These are phyloP conservation scores for Scrobipalpa atriplicella DNA, from an alignment of 2,888 invertebrate genomes.

Conservation along the genomic window DNA sequence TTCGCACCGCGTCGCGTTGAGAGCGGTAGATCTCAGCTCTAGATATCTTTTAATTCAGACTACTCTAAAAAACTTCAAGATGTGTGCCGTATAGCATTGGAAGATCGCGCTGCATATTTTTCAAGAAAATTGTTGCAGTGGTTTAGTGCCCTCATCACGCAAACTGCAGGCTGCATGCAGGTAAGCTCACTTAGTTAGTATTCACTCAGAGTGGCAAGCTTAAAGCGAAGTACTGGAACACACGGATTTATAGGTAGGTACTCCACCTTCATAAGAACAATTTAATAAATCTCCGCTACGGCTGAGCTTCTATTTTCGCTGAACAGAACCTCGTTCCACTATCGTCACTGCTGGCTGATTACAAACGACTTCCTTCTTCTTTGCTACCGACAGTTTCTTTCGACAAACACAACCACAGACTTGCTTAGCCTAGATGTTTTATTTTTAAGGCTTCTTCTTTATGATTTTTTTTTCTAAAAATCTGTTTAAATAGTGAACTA, in stretches of 20 bases:
- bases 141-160: not conserved
- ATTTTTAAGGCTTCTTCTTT: too few relatives aligned
- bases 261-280: conserved; percentile 3
- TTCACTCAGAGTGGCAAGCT: not conserved
- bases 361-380: conserved; percentile 15
- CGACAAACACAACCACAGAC: too few relatives aligned
- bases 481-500: too few relatives aligned
- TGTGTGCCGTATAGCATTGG: not conserved
- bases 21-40: too few relatives aligned
- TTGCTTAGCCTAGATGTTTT: too few relatives aligned
- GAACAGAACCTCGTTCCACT: not conserved
- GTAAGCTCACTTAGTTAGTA: not conserved
- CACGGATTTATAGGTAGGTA: not conserved
- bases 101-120: not conserved
- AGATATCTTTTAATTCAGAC: too few relatives aligned
- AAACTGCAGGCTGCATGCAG: not conserved
- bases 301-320: not conserved
- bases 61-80: too few relatives aligned
- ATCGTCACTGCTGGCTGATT: conserved; percentile 10
- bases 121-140: not conserved
- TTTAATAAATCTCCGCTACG: not conserved
- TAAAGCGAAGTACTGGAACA: not conserved
- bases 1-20: too few relatives aligned
- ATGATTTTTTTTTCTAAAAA: too few relatives aligned
- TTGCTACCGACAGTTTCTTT: not conserved